Base-by-base conservation (phyloP, 1,140 invertebrate species). In the Rhyacophila brunnea region DNA sequence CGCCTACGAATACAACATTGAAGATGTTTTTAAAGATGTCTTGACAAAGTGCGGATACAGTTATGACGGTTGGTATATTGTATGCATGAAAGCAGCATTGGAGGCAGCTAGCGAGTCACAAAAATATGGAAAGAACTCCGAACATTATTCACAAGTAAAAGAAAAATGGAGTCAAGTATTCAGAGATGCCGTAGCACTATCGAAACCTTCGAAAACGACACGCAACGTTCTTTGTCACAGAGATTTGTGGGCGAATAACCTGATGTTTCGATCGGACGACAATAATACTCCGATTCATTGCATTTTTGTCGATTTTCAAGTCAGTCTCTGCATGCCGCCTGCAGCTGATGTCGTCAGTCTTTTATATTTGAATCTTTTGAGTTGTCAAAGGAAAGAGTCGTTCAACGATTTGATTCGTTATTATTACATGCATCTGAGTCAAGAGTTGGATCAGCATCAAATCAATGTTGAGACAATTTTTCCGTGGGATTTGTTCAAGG, bases 161-260 rank as follows among this genome's bases (percentile, higher is more conserved):
- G 59, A 43, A 4, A 52, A 45, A n/a, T 78, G 76, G 76, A 14
- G 13, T 19, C 17, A 63, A 6, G 57, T 75, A 43, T 76, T 73
- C 70, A 59, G 55, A 23, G 51, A 61, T 14, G 71, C 67, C 10
- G 61, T 75, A 42, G 49, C 61, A 42, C 48, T 75, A 18, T 60
- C 65, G 35, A 56, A 71, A 23, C 20, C 34, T 10, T 71, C 71
- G 23, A 32, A 47, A 6, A 64, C 68, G 18, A 60, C 67, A 18
- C 64, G 69, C 35, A 85, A 83, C 57, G 84, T 85, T 0, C 70
- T 86, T 6, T 79, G 75, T 42, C 86, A 86, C 67, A 79, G 81
- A 0, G 81, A 87, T 71, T 68, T 83, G 4, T 86, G 85, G 84
- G 74, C 77, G 14, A 84, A 83, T 35, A 87, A 87, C 65, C 63